Conservation (phyloP, 30 jellyfish, hydroid and myxozoan species). For the Aurelia aurita region DNA sequence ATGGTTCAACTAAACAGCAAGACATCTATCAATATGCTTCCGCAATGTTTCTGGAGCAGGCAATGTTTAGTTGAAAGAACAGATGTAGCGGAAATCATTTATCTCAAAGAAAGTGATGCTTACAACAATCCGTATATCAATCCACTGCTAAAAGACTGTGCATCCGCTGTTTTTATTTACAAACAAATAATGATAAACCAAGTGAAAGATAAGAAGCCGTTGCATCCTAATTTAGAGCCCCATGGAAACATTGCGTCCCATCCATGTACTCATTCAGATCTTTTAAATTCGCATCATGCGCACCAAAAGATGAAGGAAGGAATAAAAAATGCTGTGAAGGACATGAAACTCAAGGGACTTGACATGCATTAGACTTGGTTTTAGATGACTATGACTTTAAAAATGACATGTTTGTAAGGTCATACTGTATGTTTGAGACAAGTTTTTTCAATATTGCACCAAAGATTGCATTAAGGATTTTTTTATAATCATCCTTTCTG, state of each 20-base stretch:
- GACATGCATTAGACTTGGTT: slow-evolving; percentile 73
- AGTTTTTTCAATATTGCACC: no score
- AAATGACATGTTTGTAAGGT: no score
- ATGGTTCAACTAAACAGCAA: slow-evolving; percentile 32
- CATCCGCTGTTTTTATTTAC: slow-evolving; percentile 83
- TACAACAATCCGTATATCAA: not conserved
- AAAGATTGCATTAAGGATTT: no score
- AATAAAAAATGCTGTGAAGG: slow-evolving; percentile 84
- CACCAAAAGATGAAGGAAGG: slow-evolving; percentile 68
- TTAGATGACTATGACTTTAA: no score
- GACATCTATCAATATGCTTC: slow-evolving; percentile 41
- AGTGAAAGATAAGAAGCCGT: slow-evolving; percentile 62
- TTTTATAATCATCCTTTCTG: no score
- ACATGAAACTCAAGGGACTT: slow-evolving; percentile 84
- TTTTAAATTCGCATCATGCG: slow-evolving; percentile 50
- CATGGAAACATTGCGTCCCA: slow-evolving; percentile 43
- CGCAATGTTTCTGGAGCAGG: slow-evolving; percentile 87
- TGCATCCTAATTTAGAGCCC: slow-evolving; percentile 64
- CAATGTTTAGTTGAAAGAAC: slow-evolving; percentile 78
- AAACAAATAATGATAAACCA: slow-evolving; percentile 65
- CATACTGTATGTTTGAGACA: no score
- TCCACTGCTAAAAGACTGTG: slow-evolving; percentile 70
- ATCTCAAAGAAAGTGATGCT: slow-evolving; percentile 67
- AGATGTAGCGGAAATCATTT: slow-evolving; percentile 84
- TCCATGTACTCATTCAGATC: slow-evolving; percentile 76